Conservation (phyloP, 2,888 invertebrate genomes). For the Pecten maximus region DNA sequence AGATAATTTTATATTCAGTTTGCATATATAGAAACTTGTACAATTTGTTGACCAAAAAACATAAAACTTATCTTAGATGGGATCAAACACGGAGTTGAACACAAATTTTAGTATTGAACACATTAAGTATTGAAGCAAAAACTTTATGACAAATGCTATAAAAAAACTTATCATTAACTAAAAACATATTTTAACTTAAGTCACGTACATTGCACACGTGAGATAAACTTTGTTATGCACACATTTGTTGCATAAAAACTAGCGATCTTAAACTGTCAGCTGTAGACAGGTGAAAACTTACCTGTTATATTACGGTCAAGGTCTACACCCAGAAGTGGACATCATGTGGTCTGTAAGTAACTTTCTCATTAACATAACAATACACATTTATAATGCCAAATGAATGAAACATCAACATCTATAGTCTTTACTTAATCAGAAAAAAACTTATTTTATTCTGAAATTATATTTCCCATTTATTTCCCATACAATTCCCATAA, state of each 20-base stretch:
- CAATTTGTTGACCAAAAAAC: too few relatives aligned
- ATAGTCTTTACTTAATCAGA: too few relatives aligned
- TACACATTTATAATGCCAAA: background rate
- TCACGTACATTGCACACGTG: background rate
- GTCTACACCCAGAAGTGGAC: background rate
- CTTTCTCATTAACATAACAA: conserved; percentile 29
- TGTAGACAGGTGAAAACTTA: background rate
- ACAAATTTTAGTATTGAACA: too few relatives aligned
- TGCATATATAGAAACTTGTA: too few relatives aligned
- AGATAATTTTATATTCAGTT: too few relatives aligned
- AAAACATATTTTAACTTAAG: background rate
- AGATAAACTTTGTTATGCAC: background rate
- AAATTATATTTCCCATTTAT: background rate
- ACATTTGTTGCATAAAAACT: background rate
- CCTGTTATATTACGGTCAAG: background rate
- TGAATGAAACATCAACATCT: background rate
- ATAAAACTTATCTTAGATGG: too few relatives aligned
- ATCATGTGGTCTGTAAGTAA: conserved; percentile 1
- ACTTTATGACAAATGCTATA: too few relatives aligned
- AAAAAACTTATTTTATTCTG: too few relatives aligned
- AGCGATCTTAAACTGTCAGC: background rate
- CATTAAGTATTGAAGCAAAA: too few relatives aligned
- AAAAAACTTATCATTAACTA: too few relatives aligned
- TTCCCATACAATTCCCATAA: background rate
- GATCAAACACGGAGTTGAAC: too few relatives aligned